Conservation (phyloP, 2,113 vertebrate species). For the Siniperca chuatsi region DNA sequence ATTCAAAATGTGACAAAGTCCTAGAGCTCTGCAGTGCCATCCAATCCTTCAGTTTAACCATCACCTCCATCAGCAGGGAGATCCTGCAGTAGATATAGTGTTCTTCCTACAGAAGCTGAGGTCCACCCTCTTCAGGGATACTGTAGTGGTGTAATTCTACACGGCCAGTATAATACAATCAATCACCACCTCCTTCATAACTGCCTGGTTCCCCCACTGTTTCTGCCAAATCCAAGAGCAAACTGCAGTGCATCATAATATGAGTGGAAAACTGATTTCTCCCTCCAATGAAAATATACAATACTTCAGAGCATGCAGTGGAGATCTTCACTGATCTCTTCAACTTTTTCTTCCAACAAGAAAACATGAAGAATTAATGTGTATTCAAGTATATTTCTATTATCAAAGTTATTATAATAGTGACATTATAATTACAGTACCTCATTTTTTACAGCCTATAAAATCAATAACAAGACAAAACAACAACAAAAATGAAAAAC, state of each 20-base stretch:
- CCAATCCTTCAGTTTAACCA: not conserved
- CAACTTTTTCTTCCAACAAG: constrained; percentile 1
- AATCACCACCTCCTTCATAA: constrained; percentile 52
- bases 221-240: constrained; percentile 39
- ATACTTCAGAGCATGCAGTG: constrained; percentile 1
- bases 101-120: constrained; percentile 9
- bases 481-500: not conserved
- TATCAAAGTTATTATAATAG: not conserved
- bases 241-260: constrained; percentile 56
- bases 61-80: not conserved
- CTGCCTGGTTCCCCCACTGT: constrained; percentile 25
- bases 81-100: constrained; percentile 6
- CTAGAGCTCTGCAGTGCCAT: not conserved
- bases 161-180: constrained; percentile 47
- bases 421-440: not conserved
- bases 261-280: constrained; percentile 17
- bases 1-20: not conserved
- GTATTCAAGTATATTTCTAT: not conserved
- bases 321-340: constrained; percentile 23
- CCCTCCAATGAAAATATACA: constrained; percentile 14
- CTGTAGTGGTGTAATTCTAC: constrained; percentile 39
- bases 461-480: not conserved
- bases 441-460: not conserved
- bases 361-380: not conserved
- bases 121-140: constrained; percentile 35